Evolutionary conservation across 2,797 vertebrate genomes (phyloP).

Genomic region (Hozukius guyotensis): DNA sequence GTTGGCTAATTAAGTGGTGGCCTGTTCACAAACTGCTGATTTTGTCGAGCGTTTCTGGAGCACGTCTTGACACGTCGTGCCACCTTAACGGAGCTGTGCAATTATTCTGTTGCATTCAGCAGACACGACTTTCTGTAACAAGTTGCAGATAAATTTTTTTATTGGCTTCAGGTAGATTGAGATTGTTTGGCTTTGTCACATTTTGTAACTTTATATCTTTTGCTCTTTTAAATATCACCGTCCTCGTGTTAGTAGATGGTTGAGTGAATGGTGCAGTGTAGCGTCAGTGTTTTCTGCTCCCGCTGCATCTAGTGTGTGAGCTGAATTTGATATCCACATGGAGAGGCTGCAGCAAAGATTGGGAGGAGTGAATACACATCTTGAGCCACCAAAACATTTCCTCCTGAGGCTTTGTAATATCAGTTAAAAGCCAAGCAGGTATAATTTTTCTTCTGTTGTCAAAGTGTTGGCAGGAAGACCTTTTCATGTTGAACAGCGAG

Average conservation of each 20-base stretch:
- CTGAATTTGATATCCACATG: constrained; percentile 45
- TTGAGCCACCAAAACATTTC: neutral
- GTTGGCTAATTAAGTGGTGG: constrained; percentile 34
- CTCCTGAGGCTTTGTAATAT: neutral
- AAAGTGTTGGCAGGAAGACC: neutral
- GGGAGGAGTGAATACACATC: neutral
- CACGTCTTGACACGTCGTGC: neutral
- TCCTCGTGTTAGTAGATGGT: neutral
- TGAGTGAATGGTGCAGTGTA: constrained; percentile 39
- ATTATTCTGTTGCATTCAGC: neutral
- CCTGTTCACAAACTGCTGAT: constrained; percentile 34
- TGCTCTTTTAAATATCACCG: neutral
- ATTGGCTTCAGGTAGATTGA: neutral
- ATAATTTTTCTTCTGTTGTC: neutral
- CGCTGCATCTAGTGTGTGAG: constrained; percentile 51
- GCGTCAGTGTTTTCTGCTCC: constrained; percentile 30
- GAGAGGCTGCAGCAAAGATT: constrained; percentile 26
- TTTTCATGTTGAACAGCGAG: neutral
- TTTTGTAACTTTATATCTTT: neutral
- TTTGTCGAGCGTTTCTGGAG: constrained; percentile 9
- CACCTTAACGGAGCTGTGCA: neutral
- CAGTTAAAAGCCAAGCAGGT: neutral
- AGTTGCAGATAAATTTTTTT: neutral
- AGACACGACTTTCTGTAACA: neutral
- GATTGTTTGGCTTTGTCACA: neutral